A percentile compares a stretch with the other conserved stretches of the same genome.
Evolutionary conservation across 1,140 invertebrate genomes (phyloP).

Genomic region (Odontomachus brunneus): DNA sequence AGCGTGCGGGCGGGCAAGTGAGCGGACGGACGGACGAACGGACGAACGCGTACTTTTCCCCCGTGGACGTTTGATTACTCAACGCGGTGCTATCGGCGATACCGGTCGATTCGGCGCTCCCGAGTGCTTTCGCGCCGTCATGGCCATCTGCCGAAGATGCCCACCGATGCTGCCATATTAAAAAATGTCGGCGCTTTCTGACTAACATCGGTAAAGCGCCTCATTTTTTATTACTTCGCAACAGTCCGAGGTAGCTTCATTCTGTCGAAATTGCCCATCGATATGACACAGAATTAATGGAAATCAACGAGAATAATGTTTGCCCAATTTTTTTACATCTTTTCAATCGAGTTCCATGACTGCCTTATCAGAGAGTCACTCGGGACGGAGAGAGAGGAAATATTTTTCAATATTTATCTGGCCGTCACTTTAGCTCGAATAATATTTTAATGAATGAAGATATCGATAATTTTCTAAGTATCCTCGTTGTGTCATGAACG

Average conservation of each 20-base stretch:
- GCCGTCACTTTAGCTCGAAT: not conserved
- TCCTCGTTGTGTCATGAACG: not conserved
- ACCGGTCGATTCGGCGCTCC: not conserved
- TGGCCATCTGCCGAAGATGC: conserved; percentile 22
- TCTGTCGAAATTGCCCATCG: too few species aligned
- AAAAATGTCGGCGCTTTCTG: not conserved
- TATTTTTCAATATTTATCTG: not conserved
- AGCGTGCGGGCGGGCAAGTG: too few species aligned
- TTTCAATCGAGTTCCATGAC: not conserved
- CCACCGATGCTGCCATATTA: conserved; percentile 7
- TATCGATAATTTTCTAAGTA: not conserved
- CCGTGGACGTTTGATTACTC: conserved; percentile 48
- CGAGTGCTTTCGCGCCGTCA: conserved; percentile 7
- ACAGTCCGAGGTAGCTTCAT: too few species aligned
- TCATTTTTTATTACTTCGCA: too few species aligned
- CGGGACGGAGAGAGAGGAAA: not conserved
- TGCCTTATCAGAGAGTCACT: too few species aligned
- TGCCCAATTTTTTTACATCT: too few species aligned
- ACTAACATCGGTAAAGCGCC: not conserved
- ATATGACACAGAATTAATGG: too few species aligned
- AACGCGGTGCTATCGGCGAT: conserved; percentile 18
- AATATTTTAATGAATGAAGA: not conserved
- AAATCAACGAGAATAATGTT: too few species aligned
- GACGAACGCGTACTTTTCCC: conserved; percentile 41
- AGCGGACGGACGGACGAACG: not conserved